Evolutionary conservation across 2,113 vertebrate genomes (phyloP), one percentile per base, ranked within the genome.

Genomic region (Setophaga coronata): DNA sequence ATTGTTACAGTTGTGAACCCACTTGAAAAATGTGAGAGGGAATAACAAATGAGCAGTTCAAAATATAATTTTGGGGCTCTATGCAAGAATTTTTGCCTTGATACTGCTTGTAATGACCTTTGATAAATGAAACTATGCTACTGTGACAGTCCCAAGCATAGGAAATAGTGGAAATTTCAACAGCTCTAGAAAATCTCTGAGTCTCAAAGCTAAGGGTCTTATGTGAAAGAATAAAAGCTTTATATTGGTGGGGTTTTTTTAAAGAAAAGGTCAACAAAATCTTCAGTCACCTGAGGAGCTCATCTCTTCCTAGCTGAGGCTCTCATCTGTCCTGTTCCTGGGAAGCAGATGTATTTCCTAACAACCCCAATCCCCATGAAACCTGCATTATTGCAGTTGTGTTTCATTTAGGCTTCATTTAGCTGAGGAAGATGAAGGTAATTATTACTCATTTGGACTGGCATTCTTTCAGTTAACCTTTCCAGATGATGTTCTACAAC

Each of bases 401-500:
- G n/a, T 72, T 88, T 82, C 74, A 93, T 72, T 91, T 67, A 51
- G 78, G 28, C 73, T 60, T 74, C 71, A 33, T 88, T 93, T 92
- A 61, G 31, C 82, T 80, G 94, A 95, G 93, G 93, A 88, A 86
- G 92, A 47, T 65, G 71, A 83, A 78, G 60, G 67, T 62, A 70
- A 83, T 95, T 86, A 89, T 73, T 89, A 47, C 58, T 92, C 89
- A 83, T 92, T 95, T 90, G 82, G 42, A 4, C 64, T 50, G 62
- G 67, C 82, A 78, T 95, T 95, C 90, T 86, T 70, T 86, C 90
- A 34, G 69, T 90, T 86, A 83, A 83, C 82, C 86, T 95, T 90
- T 86, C 28, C 64, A 81, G 71, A 47, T 62, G 67, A 70, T 65
- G 42, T 89, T 93, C 83, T 66, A 25, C 81, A 91, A 71, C 84